Conservation (phyloP, 2,113 vertebrate genomes). For the Misgurnus mizolepis region DNA sequence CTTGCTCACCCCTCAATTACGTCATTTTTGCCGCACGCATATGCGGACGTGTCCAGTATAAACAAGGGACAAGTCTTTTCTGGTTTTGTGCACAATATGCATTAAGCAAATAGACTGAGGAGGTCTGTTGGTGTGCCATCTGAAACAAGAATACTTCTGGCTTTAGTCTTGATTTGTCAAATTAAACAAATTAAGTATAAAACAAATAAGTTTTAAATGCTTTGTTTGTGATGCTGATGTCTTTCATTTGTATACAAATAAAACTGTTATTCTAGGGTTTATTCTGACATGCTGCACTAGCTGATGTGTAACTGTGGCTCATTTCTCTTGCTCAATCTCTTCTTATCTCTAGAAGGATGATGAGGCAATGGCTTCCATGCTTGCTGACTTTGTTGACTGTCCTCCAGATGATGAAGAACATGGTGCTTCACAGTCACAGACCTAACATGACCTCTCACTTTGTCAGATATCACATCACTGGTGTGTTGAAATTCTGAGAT, state of each 20-base stretch:
- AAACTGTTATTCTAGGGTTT: no score
- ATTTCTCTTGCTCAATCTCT: not conserved
- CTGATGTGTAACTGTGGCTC: not conserved
- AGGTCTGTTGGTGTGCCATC: no score
- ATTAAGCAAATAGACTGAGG: no score
- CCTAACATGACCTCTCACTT: conserved; percentile 47
- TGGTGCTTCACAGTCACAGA: conserved; percentile 58
- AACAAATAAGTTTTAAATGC: not conserved
- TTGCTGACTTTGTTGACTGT: conserved; percentile 88
- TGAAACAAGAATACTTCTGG: not conserved
- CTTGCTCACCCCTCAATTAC: no score
- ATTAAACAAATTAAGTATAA: not conserved
- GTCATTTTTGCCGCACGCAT: no score
- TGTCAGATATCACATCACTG: not conserved
- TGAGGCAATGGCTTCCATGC: conserved; percentile 83
- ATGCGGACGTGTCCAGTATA: no score
- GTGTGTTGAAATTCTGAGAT: not conserved
- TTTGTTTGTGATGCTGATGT: not conserved
- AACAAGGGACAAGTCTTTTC: no score
- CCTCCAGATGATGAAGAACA: conserved; percentile 83
- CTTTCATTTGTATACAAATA: not conserved
- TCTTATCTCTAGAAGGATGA: conserved; percentile 67
- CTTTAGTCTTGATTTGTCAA: not conserved
- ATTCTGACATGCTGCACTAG: conserved; percentile 3
- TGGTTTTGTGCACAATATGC: no score